A percentile compares a stretch with the other conserved stretches of the same genome.
phyloP scores from a whole-genome alignment of 2,113 vertebrate genomes.

The Ageneiosus marmoratus region DNA sequence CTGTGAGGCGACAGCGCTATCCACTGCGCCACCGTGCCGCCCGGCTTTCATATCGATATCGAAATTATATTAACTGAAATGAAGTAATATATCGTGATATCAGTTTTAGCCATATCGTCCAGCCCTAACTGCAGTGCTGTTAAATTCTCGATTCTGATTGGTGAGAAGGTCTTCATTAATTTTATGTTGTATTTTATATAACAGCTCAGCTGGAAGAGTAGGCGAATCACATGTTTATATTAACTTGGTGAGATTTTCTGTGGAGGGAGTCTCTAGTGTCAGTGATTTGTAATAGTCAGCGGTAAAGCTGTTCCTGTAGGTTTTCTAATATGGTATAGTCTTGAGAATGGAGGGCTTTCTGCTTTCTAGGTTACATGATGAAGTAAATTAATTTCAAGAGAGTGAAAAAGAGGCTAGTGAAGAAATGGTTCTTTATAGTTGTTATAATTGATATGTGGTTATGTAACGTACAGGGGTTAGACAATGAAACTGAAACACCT shows the following conservation, averaged over 20 bases:
- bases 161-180: not conserved
- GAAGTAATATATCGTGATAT: no score
- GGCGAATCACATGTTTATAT: not conserved
- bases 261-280: not conserved
- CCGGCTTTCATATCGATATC: no score
- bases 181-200: not conserved
- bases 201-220: not conserved
- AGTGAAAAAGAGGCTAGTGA: not conserved
- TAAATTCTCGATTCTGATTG: not conserved
- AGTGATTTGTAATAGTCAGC: not conserved
- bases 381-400: not conserved
- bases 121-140: not conserved
- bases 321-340: not conserved
- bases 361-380: not conserved
- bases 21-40: no score
- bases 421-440: not conserved
- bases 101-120: no score
- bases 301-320: not conserved
- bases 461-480: no score
- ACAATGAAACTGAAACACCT: no score
- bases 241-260: not conserved
- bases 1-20: no score
- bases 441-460: not conserved
- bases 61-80: no score
- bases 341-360: not conserved